These are phyloP conservation scores for Nomada ferruginata DNA, from an alignment of 2,888 invertebrate genomes.

Conservation along the genomic window DNA sequence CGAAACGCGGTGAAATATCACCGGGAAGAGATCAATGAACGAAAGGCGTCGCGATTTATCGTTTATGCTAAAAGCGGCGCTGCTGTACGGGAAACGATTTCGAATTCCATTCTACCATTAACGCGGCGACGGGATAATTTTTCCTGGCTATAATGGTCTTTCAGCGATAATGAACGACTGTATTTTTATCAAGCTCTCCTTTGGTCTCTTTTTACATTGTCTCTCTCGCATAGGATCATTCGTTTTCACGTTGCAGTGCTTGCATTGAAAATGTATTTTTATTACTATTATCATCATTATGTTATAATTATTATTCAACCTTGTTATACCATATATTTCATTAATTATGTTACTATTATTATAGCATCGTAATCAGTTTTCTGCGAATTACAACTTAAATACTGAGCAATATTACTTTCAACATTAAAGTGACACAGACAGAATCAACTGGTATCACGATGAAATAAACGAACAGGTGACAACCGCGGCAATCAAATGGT, in stretches of 20 bases:
- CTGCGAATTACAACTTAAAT: too few species aligned
- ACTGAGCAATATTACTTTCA: too few species aligned
- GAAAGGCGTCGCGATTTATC: constrained; percentile 57
- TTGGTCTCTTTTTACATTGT: not conserved
- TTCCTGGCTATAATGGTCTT: not conserved
- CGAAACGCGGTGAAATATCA: constrained; percentile 57
- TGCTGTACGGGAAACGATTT: constrained; percentile 3
- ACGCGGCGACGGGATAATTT: not conserved
- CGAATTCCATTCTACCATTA: not conserved
- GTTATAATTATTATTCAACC: constrained; percentile 2
- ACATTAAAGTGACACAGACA: too few species aligned
- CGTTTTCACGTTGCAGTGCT: not conserved
- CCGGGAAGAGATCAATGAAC: constrained; percentile 52
- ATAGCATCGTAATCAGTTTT: too few species aligned
- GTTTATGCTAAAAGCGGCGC: constrained; percentile 21
- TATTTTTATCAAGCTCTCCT: not conserved
- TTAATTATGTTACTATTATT: too few species aligned
- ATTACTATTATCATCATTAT: not conserved
- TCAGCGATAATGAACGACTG: not conserved
- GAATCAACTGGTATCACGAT: too few species aligned
- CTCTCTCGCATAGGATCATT: not conserved
- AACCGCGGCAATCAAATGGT: too few species aligned
- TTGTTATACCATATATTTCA: too few species aligned
- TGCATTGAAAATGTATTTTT: not conserved
- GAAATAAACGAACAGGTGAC: too few species aligned